Percentiles rank a stretch among this genome's conserved stretches.
Conservation (phyloP, 1,140 invertebrate genomes). For the Pomacea maculata region DNA sequence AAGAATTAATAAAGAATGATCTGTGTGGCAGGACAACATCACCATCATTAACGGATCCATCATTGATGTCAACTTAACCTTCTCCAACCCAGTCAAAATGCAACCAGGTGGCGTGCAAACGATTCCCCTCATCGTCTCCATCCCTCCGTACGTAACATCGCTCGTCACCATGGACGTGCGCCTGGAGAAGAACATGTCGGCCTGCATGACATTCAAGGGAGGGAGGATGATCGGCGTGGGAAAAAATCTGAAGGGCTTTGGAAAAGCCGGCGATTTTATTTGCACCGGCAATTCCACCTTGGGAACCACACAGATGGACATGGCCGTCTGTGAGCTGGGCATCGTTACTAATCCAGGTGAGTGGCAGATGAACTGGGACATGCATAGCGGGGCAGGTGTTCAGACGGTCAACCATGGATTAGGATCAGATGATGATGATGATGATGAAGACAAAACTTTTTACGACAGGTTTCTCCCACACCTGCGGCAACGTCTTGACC, state of each 20-base stretch:
- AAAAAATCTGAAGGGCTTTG: conserved; percentile 42
- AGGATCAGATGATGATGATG: too few species aligned
- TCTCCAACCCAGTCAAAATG: conserved; percentile 26
- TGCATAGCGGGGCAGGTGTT: too few species aligned
- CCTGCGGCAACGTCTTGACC: conserved; percentile 14
- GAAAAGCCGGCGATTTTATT: conserved; percentile 28
- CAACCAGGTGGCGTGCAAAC: conserved; percentile 26
- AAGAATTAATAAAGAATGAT: background rate
- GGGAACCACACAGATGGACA: conserved; percentile 45
- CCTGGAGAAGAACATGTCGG: conserved; percentile 33
- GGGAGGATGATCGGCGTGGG: conserved; percentile 40
- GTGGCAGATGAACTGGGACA: background rate
- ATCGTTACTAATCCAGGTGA: conserved; percentile 54
- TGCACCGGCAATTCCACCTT: conserved; percentile 34
- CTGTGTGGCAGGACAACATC: conserved; percentile 8
- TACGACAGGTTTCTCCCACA: conserved; percentile 35
- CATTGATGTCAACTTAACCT: conserved; percentile 27
- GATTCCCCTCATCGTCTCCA: conserved; percentile 28
- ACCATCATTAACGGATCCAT: conserved; percentile 25
- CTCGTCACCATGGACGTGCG: conserved; percentile 35
- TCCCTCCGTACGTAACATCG: conserved; percentile 33
- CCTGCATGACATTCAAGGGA: conserved; percentile 40
- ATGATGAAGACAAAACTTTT: background rate
- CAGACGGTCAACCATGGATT: too few species aligned
- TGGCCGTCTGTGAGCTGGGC: conserved; percentile 41